Base-by-base conservation (phyloP, 2,113 vertebrate genomes). In the Spea multiplicata region DNA sequence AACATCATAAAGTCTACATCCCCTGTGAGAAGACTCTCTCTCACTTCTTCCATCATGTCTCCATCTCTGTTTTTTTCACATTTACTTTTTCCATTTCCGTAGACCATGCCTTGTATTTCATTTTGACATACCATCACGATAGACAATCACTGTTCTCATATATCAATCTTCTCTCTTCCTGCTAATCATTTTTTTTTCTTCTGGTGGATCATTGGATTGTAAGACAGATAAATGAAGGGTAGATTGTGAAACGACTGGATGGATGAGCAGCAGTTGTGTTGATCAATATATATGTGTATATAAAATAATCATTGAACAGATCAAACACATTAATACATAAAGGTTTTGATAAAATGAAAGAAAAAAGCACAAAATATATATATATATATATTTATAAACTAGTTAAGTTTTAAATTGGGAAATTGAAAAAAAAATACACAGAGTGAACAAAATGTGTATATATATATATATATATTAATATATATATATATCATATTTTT, bases 81-180 rank as follows among this genome's bases (percentile, higher is more conserved):
- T 74, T 64, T 49, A 17, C 46, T 48, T 30, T 50, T 50, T 16
- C 61, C 61, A 13, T 74, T 74, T 74, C 46, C 16, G 10, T 50
- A 64, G 73, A 65, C 73, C 73, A 64, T 44, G 65, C 45, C 73
- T 16, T 74, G 73, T 74, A 64, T 74, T 74, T 74, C 73, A 65
- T 74, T 65, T 46, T 74, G 73, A 65, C 73, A 74, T 74, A 10
- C 16, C 61, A 74, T 50, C 59, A 65, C 62, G 16, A 62, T 61
- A 50, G 48, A 55, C 73, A 74, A 74, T 74, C 46, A 49, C 50
- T 6, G 52, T 74, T 46, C 47, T 74, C 47, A 65, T 64, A 74
- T 44, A 64, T 65, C 73, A 65, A 30, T 12, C 61, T 49, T 64
- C 73, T 50, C 65, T 50, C 46, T 65, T 47, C n/a, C 73, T 74